These are phyloP conservation scores for Adoxophyes honmai DNA, from an alignment of 1,140 invertebrate species.

Conservation along the genomic window DNA sequence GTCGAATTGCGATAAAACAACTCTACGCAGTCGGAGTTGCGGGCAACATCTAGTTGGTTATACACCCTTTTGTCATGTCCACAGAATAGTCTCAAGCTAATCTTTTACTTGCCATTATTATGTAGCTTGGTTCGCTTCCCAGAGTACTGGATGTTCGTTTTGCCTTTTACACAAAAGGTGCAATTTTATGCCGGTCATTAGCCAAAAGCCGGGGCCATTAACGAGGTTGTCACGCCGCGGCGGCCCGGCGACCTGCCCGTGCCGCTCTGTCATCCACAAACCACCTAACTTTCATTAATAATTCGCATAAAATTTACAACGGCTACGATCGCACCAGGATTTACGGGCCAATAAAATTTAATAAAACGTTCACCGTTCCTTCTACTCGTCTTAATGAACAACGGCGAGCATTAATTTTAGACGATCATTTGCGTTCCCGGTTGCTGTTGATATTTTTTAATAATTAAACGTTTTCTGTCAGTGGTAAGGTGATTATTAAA, in stretches of 20 bases:
- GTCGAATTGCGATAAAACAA: no score
- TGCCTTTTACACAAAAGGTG: conserved; percentile 17
- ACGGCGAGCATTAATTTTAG: conserved; percentile 51
- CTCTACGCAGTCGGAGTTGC: no score
- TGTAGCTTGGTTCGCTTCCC: neutral
- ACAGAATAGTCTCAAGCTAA: no score
- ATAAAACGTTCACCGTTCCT: conserved; percentile 46
- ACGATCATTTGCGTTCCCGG: conserved; percentile 59
- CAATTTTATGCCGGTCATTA: conserved; percentile 25
- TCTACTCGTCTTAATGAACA: conserved; percentile 48
- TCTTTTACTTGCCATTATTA: no score
- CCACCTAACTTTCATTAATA: conserved; percentile 29
- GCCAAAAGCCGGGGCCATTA: conserved; percentile 32
- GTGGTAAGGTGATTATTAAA: conserved; percentile 54
- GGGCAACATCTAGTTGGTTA: no score
- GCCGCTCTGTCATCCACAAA: conserved; percentile 20
- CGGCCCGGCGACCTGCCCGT: neutral
- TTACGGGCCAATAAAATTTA: conserved; percentile 39
- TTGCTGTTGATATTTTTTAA: conserved; percentile 68
- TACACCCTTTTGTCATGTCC: no score
- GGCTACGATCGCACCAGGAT: conserved; percentile 21
- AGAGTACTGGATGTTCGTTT: conserved; percentile 17
- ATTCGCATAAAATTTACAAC: conserved; percentile 29
- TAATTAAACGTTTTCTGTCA: conserved; percentile 51
- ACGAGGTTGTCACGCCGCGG: conserved; percentile 23